Evolutionary conservation across 1,140 invertebrate species (phyloP), one percentile per base, ranked within the genome.

Genomic region (Nasonia vitripennis): DNA sequence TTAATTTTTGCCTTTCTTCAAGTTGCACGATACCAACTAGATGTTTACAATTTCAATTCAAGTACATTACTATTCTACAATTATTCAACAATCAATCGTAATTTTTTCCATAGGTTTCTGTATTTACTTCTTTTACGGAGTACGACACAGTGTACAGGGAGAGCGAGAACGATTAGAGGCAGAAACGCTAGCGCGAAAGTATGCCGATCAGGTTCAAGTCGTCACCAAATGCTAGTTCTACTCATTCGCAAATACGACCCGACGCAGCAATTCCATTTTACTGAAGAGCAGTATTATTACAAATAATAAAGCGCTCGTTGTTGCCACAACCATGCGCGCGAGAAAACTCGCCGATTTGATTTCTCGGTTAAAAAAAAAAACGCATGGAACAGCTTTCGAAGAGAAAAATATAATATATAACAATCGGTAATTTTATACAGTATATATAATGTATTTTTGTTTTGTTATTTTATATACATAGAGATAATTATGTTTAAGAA

Each of bases 51-150:
- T 10, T 45, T 51, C 48, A 51, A 17, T 14, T 14, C 12, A 2
- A 51, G 2, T 51, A 17, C 10, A 51, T 51, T 51, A 11, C 27
- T 27, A 27, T 27, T 27, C 27, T 27, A 48, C 12, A 48, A 48
- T 48, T 11, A 48, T 48, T 48, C 2, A 48, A 11, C 9, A 48
- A 10, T 48, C 1, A 48, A 51, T 51, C 23, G 6, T 55, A 83
- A 83, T 70, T 55, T 9, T 23, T 14, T 74, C 0, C 27, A 83
- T 78, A 94, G 94, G 94, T 85, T 94, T 94, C 45, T 81, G 90
- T 27, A 94, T 94, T 84, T 94, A 94, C 87, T 93, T 94, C 71
- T 90, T 89, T 67, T 94, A 94, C 81, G 94, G 94, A 55, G 90
- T 94, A 45, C 84, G 82, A 37, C 89, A 94, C 48, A 94, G 94